A percentile compares a stretch with the other conserved stretches of the same genome.
Evolutionary conservation across 2,888 invertebrate species (phyloP).

Genomic region (Drosophila macrospina): DNA sequence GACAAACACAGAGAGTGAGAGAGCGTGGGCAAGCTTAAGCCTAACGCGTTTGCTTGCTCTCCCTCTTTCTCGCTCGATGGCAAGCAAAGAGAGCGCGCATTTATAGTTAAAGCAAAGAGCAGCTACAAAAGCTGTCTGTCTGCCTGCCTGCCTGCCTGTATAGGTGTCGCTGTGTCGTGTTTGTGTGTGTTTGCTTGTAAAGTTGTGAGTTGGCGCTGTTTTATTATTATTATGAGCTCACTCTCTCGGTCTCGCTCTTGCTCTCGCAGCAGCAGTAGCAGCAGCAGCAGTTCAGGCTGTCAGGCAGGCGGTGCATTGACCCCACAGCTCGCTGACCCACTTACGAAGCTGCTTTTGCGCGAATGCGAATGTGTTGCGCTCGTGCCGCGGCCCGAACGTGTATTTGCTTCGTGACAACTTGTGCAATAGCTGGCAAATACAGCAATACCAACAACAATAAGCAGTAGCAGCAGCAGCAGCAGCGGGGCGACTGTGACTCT

Average conservation of each 20-base stretch:
- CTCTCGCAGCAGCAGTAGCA: slow-evolving; percentile 21
- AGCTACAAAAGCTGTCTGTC: slow-evolving; percentile 38
- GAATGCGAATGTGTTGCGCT: slow-evolving; percentile 51
- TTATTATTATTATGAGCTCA: slow-evolving; percentile 62
- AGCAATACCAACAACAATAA: slow-evolving; percentile 22
- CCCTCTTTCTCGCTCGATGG: slow-evolving; percentile 9
- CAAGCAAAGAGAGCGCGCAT: slow-evolving; percentile 32
- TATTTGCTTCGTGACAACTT: slow-evolving; percentile 67
- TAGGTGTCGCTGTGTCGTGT: not conserved
- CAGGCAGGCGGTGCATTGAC: slow-evolving; percentile 84
- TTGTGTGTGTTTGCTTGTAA: slow-evolving; percentile 22
- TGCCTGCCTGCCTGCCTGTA: slow-evolving; percentile 21
- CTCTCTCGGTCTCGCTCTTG: slow-evolving; percentile 41
- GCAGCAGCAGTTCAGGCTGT: slow-evolving; percentile 27
- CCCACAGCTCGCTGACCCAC: slow-evolving; percentile 86
- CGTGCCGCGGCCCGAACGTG: slow-evolving; percentile 61
- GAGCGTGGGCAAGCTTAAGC: slow-evolving; percentile 12
- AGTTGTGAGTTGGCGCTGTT: slow-evolving; percentile 56
- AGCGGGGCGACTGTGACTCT: slow-evolving; percentile 48
- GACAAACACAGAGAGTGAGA: slow-evolving; percentile 14
- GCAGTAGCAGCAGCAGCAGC: slow-evolving; percentile 31
- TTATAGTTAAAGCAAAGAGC: slow-evolving; percentile 32
- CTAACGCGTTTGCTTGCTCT: not conserved
- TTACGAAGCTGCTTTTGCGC: slow-evolving; percentile 84
- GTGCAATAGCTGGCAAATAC: slow-evolving; percentile 65